phyloP scores from a whole-genome alignment of 2,113 vertebrate genomes.

The Polypterus bichir region DNA sequence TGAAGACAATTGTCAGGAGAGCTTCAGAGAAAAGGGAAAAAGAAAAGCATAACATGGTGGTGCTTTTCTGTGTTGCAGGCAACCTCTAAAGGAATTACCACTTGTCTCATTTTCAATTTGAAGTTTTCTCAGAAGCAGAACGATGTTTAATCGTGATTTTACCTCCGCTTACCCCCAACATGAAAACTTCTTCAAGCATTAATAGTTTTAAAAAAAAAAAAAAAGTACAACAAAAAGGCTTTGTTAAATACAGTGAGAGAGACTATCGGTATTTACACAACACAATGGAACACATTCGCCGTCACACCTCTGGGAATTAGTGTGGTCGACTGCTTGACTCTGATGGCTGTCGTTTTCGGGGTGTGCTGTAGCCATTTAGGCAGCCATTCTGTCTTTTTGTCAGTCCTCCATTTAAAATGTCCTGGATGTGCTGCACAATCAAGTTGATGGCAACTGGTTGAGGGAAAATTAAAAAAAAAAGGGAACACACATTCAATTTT shows the following conservation, averaged over 20 bases:
- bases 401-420: constrained; percentile 83
- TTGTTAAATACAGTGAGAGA: constrained; percentile 39
- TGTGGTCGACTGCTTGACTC: constrained; percentile 92
- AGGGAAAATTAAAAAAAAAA: constrained; percentile 6
- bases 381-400: constrained; percentile 79
- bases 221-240: constrained; percentile 33
- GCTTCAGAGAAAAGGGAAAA: too few species aligned
- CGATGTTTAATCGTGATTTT: too few species aligned
- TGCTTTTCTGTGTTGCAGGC: neutral
- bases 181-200: neutral
- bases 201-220: too few species aligned
- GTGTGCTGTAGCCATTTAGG: constrained; percentile 60
- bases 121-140: too few species aligned
- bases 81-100: neutral
- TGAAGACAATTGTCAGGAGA: too few species aligned
- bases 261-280: constrained; percentile 40
- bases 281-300: constrained; percentile 14
- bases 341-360: constrained; percentile 64
- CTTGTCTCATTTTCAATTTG: too few species aligned
- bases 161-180: too few species aligned
- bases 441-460: constrained; percentile 89
- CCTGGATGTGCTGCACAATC: constrained; percentile 97
- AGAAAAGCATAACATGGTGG: neutral
- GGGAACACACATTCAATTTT: neutral
- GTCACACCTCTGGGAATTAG: constrained; percentile 48